Conservation (phyloP, 2,113 vertebrate species). For the Gavialis gangeticus region DNA sequence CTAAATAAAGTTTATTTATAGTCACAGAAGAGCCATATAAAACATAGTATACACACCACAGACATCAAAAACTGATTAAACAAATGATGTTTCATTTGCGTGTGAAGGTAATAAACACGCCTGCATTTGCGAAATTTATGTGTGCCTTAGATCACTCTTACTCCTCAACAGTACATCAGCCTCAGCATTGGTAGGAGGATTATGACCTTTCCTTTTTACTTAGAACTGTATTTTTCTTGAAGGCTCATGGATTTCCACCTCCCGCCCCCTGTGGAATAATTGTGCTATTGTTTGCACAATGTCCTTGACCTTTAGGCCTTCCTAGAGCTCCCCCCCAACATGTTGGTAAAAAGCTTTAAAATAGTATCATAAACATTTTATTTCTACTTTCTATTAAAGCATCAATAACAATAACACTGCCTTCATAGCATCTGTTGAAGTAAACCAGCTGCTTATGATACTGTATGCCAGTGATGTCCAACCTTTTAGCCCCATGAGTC, state of each 20-base stretch:
- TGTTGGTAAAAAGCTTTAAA: neutral
- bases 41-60: constrained; percentile 3
- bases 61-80: constrained; percentile 68
- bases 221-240: neutral
- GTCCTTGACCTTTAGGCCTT: neutral
- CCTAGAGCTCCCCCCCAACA: neutral
- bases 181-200: neutral
- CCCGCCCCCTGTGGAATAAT: neutral
- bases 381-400: neutral
- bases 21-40: constrained; percentile 55
- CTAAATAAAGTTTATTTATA: constrained; percentile 68
- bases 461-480: too few relatives aligned
- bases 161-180: neutral
- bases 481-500: too few relatives aligned
- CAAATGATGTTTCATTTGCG: constrained; percentile 63
- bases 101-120: constrained; percentile 51
- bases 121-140: constrained; percentile 44
- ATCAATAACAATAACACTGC: neutral
- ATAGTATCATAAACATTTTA: neutral
- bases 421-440: neutral
- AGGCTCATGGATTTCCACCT: neutral
- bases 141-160: constrained; percentile 2
- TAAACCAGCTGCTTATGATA: too few relatives aligned
- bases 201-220: neutral
- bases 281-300: neutral